These are phyloP conservation scores for Rhizoglyphus robini DNA, from an alignment of 1,140 invertebrate species.

Conservation along the genomic window DNA sequence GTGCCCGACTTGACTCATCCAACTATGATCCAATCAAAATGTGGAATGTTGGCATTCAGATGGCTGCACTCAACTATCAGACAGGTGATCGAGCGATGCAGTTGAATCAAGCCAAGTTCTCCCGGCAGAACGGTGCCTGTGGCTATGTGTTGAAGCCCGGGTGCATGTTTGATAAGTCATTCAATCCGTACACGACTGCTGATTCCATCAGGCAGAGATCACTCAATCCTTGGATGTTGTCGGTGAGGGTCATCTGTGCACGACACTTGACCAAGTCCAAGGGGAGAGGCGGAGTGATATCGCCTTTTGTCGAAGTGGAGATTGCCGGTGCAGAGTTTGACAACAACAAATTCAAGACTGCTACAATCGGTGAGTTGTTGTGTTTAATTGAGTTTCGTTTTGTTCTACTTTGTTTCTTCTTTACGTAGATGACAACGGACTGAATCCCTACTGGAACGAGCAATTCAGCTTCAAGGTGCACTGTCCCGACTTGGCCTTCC, in stretches of 20 bases:
- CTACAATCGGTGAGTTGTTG: constrained; percentile 41
- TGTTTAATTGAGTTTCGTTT: neutral
- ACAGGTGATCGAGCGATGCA: constrained; percentile 92
- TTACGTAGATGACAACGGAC: constrained; percentile 81
- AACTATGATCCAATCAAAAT: constrained; percentile 90
- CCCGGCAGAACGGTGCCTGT: constrained; percentile 70
- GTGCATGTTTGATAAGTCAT: constrained; percentile 71
- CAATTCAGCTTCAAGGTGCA: constrained; percentile 69
- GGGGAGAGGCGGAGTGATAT: constrained; percentile 52
- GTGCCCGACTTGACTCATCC: constrained; percentile 82
- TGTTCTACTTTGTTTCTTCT: neutral
- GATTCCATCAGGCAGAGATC: constrained; percentile 40
- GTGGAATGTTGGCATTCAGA: constrained; percentile 90
- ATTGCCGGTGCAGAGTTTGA: constrained; percentile 81
- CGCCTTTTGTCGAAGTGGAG: constrained; percentile 90
- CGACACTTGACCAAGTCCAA: neutral
- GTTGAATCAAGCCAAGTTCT: constrained; percentile 77
- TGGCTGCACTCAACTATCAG: constrained; percentile 96
- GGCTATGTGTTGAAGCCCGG: constrained; percentile 88
- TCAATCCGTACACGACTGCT: constrained; percentile 51
- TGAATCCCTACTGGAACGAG: constrained; percentile 91
- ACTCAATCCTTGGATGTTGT: constrained; percentile 51
- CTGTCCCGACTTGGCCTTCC: constrained; percentile 73
- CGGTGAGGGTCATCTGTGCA: constrained; percentile 42
- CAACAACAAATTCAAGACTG: constrained; percentile 65